These are phyloP conservation scores for Colletes latitarsis DNA, from an alignment of 1,140 invertebrate genomes.

Conservation along the genomic window DNA sequence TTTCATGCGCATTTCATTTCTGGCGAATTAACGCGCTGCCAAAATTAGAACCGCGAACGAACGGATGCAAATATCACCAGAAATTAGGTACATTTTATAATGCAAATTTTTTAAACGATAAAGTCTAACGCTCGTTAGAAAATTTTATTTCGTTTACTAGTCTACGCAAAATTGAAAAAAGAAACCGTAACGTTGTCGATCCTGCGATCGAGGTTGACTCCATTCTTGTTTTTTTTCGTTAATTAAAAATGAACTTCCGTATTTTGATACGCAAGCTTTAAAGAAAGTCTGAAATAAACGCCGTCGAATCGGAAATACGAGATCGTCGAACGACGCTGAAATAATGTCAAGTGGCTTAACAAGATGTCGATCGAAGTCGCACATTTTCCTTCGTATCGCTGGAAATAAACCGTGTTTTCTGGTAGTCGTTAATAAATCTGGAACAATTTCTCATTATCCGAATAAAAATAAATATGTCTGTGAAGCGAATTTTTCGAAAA, in stretches of 20 bases:
- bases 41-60: neutral
- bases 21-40: neutral
- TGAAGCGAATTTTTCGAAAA: neutral
- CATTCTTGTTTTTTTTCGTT: no score
- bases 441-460: neutral
- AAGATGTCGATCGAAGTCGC: constrained; percentile 55
- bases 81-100: neutral
- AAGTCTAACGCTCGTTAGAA: no score
- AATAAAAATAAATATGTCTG: neutral
- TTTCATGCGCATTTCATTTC: neutral
- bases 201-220: no score
- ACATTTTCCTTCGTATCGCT: constrained; percentile 28
- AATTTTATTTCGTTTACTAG: no score
- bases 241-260: no score
- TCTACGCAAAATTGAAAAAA: no score
- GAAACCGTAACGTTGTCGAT: no score
- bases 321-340: constrained; percentile 40
- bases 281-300: neutral
- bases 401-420: neutral
- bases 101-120: no score
- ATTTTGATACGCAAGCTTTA: neutral
- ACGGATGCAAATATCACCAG: neutral
- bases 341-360: constrained; percentile 61
- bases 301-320: constrained; percentile 1
- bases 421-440: constrained; percentile 12